phyloP scores from a whole-genome alignment of 1,140 invertebrate species.

The Drosophila sproati region DNA sequence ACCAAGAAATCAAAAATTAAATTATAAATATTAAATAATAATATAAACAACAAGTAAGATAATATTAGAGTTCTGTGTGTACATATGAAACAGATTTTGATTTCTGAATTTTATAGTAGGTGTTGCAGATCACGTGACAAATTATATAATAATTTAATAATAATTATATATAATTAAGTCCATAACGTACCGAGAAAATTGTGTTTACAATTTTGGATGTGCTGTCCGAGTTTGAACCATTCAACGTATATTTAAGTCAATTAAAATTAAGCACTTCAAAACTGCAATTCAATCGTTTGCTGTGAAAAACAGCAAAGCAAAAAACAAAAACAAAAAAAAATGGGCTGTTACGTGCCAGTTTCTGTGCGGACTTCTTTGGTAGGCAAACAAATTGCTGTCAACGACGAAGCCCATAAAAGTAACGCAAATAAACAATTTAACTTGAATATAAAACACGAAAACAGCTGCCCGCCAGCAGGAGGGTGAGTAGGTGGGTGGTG shows the following conservation, averaged over 20 bases:
- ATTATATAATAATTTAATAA: no score
- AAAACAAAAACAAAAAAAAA: slow-evolving; percentile 5
- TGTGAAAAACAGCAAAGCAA: not conserved
- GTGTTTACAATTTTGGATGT: no score
- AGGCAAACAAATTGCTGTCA: slow-evolving; percentile 71
- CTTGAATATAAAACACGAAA: slow-evolving; percentile 67
- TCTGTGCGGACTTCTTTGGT: slow-evolving; percentile 21
- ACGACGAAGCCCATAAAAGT: slow-evolving; percentile 68
- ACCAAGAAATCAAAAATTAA: no score
- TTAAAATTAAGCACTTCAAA: slow-evolving; percentile 10
- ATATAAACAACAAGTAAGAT: no score
- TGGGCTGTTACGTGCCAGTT: slow-evolving; percentile 5
- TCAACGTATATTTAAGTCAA: slow-evolving; percentile 9
- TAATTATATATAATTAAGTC: no score
- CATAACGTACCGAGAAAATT: no score
- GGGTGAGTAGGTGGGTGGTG: not conserved
- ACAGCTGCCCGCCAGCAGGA: slow-evolving; percentile 26
- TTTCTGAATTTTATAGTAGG: no score
- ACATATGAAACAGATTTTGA: no score
- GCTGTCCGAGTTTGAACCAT: not conserved
- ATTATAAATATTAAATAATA: no score
- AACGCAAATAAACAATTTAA: slow-evolving; percentile 76
- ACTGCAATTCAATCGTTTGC: not conserved
- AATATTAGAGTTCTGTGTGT: no score
- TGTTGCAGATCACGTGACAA: no score